These are phyloP conservation scores for Erythrolamprus reginae DNA, from an alignment of 2,113 vertebrate genomes.

Conservation along the genomic window DNA sequence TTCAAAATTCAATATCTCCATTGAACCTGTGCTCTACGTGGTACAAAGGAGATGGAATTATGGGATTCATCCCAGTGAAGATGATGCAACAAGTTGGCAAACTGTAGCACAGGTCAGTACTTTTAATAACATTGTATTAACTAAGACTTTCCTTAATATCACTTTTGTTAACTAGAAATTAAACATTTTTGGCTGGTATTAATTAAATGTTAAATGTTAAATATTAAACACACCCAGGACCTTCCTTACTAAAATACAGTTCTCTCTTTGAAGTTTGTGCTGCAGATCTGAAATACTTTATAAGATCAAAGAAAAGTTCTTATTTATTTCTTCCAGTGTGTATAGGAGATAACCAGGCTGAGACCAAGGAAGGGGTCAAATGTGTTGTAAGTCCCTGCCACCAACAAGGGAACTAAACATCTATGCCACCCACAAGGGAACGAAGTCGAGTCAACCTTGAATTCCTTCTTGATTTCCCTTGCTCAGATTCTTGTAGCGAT, in stretches of 20 bases:
- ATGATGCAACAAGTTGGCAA: constrained; percentile 86
- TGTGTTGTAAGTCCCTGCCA: too few species aligned
- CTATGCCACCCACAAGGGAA: too few species aligned
- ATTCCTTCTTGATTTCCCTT: too few species aligned
- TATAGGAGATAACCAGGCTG: too few species aligned
- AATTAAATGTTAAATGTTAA: too few species aligned
- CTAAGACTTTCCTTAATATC: not conserved
- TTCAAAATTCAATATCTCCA: constrained; percentile 93
- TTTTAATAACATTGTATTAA: accelerated
- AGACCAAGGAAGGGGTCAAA: too few species aligned
- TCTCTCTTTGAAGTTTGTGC: not conserved
- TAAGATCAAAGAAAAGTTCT: not conserved
- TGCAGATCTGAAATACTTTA: not conserved
- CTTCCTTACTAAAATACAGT: not conserved
- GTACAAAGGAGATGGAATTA: constrained; percentile 92
- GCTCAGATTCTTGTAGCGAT: too few species aligned
- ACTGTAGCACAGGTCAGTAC: constrained; percentile 84
- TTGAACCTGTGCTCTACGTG: constrained; percentile 91
- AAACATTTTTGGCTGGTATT: not conserved
- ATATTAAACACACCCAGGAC: not conserved
- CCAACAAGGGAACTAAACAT: too few species aligned
- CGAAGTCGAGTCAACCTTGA: too few species aligned
- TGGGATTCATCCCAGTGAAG: constrained; percentile 93
- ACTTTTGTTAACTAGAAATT: not conserved
- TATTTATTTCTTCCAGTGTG: not conserved